These are phyloP conservation scores for Maccullochella peelii DNA, from an alignment of 2,113 vertebrate species.

Conservation along the genomic window DNA sequence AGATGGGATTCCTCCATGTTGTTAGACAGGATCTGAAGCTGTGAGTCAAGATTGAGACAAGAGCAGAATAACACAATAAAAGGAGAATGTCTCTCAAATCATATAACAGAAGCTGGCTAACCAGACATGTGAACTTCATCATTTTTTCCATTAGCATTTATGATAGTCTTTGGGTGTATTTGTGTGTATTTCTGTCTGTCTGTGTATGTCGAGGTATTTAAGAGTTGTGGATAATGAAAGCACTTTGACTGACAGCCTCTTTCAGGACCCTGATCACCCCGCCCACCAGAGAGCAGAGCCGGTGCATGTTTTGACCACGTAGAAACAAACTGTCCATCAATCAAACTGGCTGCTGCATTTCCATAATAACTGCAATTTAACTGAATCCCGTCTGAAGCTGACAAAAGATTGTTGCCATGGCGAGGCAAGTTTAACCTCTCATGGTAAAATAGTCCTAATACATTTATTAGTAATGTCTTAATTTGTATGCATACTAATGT, in stretches of 20 bases:
- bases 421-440: slow-evolving; percentile 6
- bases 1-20: neutral
- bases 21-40: neutral
- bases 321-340: slow-evolving; percentile 45
- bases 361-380: slow-evolving; percentile 59
- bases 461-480: slow-evolving; percentile 21
- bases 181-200: neutral
- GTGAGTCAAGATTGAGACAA: neutral
- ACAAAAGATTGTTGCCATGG: slow-evolving; percentile 20
- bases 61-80: neutral
- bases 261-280: slow-evolving; percentile 34
- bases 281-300: slow-evolving; percentile 16
- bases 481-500: slow-evolving; percentile 38
- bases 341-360: slow-evolving; percentile 37
- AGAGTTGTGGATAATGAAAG: slow-evolving; percentile 18
- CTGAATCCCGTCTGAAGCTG: slow-evolving; percentile 16
- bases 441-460: neutral
- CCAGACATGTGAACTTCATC: neutral
- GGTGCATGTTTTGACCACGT: slow-evolving; percentile 28
- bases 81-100: neutral
- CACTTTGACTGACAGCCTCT: slow-evolving; percentile 57
- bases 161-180: neutral
- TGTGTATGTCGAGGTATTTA: slow-evolving; percentile 7
- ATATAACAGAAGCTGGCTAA: neutral
- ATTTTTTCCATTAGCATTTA: too few relatives aligned